Conservation (phyloP, 1,140 invertebrate species). For the Lepidostoma basale region DNA sequence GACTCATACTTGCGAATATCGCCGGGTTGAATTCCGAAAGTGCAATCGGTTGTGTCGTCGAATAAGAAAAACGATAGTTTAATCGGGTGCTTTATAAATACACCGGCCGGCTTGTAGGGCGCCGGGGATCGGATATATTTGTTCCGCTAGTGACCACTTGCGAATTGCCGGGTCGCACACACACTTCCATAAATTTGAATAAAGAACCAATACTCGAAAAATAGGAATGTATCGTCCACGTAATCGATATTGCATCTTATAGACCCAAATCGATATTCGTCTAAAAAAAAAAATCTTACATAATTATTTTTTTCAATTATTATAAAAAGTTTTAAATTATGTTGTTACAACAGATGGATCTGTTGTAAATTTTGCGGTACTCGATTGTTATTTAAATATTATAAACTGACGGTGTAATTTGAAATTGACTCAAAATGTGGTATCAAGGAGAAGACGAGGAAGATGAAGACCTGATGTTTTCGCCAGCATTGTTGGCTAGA, state of each 20-base stretch:
- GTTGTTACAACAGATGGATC: too few species aligned
- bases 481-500: conserved; percentile 80
- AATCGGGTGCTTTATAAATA: conserved; percentile 29
- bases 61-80: conserved; percentile 12
- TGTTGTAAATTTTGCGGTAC: background rate
- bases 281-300: too few species aligned
- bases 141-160: background rate
- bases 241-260: too few species aligned
- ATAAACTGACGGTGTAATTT: too few species aligned
- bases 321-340: too few species aligned
- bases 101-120: conserved; percentile 25
- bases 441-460: conserved; percentile 72
- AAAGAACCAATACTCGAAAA: too few species aligned
- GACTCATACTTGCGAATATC: background rate
- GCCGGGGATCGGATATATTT: conserved; percentile 24
- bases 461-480: conserved; percentile 83
- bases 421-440: conserved; percentile 70
- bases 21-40: conserved; percentile 3
- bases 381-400: too few species aligned
- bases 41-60: background rate
- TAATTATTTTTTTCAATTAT: too few species aligned
- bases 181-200: conserved; percentile 1
- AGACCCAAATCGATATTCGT: too few species aligned
- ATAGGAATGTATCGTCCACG: too few species aligned
- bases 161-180: background rate